Conservation (phyloP, 2,113 vertebrate species). For the Cyprinodon tularosa region DNA sequence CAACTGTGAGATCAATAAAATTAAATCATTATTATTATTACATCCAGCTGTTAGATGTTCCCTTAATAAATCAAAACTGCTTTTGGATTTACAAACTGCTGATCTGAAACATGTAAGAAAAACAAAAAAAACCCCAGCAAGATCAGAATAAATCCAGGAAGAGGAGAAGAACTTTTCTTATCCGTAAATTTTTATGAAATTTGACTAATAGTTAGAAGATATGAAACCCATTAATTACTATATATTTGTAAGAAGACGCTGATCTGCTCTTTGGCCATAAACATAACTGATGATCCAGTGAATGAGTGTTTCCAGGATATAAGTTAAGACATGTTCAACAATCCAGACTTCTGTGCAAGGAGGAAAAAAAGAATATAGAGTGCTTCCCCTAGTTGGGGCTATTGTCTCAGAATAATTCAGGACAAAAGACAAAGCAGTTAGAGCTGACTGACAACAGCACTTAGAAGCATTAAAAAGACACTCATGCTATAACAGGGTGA, state of each 20-base stretch:
- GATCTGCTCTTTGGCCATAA: neutral
- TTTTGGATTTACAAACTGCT: too few relatives aligned
- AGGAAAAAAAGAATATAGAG: neutral
- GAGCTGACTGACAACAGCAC: conserved; percentile 53
- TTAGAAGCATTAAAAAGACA: conserved; percentile 37
- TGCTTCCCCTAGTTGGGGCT: conserved; percentile 36
- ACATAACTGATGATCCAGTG: neutral
- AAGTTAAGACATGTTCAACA: neutral
- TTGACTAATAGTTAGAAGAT: neutral
- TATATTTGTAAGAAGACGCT: neutral
- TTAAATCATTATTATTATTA: too few relatives aligned
- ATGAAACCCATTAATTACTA: neutral
- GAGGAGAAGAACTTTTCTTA: too few relatives aligned
- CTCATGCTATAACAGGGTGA: conserved; percentile 46
- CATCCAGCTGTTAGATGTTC: too few relatives aligned
- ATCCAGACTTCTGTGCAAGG: neutral
- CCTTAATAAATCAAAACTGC: too few relatives aligned
- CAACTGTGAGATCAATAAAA: too few relatives aligned
- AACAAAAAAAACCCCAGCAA: too few relatives aligned
- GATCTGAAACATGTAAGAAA: too few relatives aligned
- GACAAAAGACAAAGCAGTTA: conserved; percentile 25
- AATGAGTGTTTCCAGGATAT: conserved; percentile 5
- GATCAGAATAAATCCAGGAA: too few relatives aligned
- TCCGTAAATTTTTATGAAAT: too few relatives aligned
- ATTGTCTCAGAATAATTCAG: conserved; percentile 39